Evolutionary conservation across 2,113 vertebrate genomes (phyloP).

Genomic region (Centrocercus urophasianus): DNA sequence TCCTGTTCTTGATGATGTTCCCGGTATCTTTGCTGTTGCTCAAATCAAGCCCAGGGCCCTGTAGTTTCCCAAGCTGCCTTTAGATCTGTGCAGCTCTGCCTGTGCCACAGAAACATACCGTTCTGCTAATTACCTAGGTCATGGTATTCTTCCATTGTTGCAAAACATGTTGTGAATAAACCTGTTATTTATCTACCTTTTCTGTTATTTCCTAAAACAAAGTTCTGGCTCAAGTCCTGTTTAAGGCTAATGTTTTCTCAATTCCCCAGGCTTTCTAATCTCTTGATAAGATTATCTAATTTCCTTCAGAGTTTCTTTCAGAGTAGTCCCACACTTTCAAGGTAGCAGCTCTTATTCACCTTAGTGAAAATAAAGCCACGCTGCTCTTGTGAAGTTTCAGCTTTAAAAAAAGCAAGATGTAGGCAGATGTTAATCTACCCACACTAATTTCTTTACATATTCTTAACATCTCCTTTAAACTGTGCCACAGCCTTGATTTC

Average conservation of each 20-base stretch:
- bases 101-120: conserved; percentile 26
- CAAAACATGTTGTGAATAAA: conserved; percentile 56
- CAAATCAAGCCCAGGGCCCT: neutral
- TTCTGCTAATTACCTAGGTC: conserved; percentile 55
- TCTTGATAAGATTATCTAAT: conserved; percentile 55
- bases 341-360: conserved; percentile 28
- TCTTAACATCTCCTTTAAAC: neutral
- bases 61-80: neutral
- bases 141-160: neutral
- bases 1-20: conserved; percentile 19
- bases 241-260: conserved; percentile 38
- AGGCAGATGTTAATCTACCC: neutral
- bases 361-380: neutral
- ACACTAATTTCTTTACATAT: neutral
- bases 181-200: conserved; percentile 53
- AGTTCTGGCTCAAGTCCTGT: conserved; percentile 34
- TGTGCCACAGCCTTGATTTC: neutral
- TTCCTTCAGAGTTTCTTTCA: conserved; percentile 67
- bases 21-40: neutral
- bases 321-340: conserved; percentile 27
- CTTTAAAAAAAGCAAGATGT: neutral
- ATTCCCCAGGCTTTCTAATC: conserved; percentile 35
- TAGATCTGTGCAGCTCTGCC: neutral
- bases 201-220: conserved; percentile 62
- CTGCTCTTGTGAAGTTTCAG: neutral